Evolutionary conservation across 30 jellyfish, hydroid and myxozoan genomes (phyloP).

Genomic region (Hydractinia symbiolongicarpus): DNA sequence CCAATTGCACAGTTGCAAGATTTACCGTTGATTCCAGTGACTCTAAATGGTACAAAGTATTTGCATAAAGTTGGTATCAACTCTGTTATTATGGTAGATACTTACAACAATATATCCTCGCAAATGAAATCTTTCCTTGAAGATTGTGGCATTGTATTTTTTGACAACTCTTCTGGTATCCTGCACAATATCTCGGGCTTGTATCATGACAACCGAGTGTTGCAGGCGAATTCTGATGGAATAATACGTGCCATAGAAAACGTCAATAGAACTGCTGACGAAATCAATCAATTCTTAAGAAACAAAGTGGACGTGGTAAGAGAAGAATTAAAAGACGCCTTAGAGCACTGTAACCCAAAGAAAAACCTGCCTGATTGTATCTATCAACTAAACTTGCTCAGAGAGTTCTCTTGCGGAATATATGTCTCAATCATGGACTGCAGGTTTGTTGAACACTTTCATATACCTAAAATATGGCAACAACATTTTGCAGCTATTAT

Average conservation of each 20-base stretch:
- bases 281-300: neutral
- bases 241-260: neutral
- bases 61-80: neutral
- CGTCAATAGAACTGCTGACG: neutral
- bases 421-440: neutral
- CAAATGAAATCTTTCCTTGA: neutral
- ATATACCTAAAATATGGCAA: neutral
- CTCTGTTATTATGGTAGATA: neutral
- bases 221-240: neutral
- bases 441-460: neutral
- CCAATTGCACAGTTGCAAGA: conserved; percentile 30
- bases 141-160: neutral
- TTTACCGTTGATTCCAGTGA: conserved; percentile 34
- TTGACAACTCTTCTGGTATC: neutral
- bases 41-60: neutral
- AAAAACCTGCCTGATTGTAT: neutral
- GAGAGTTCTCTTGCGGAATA: neutral
- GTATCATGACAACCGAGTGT: neutral
- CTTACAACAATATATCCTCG: neutral
- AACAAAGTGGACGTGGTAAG: neutral
- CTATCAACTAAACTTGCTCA: neutral
- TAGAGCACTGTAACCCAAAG: neutral
- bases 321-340: neutral
- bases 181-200: neutral
- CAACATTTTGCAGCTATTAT: neutral